Conservation (phyloP, 2,888 invertebrate species). For the Oeneis ivallda region DNA sequence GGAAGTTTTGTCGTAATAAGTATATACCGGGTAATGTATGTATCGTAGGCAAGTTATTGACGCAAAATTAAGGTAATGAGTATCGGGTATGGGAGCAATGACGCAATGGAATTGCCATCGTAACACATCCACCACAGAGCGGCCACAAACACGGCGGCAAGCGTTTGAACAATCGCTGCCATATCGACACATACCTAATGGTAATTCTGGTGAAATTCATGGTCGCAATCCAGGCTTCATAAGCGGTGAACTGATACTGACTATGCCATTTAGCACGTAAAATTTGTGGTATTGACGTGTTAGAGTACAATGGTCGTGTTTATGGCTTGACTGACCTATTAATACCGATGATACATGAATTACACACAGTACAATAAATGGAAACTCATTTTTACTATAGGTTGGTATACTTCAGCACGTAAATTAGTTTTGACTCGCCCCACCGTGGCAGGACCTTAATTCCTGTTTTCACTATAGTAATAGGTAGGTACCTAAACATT, state of each 20-base stretch:
- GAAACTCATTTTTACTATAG: background rate
- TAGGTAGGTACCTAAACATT: no score
- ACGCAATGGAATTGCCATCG: conserved; percentile 60
- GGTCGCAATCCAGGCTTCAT: conserved; percentile 42
- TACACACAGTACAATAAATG: background rate
- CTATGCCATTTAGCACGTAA: conserved; percentile 37
- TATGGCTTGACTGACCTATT: conserved; percentile 13
- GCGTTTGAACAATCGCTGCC: conserved; percentile 64
- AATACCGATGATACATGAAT: conserved; percentile 14
- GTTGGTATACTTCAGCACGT: no score
- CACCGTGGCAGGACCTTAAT: no score
- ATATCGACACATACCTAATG: conserved; percentile 55
- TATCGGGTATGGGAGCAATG: conserved; percentile 45
- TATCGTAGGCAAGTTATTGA: conserved; percentile 32
- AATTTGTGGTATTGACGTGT: conserved; percentile 37
- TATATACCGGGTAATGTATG: conserved; percentile 28
- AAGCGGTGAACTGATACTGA: conserved; percentile 42
- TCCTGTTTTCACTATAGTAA: no score
- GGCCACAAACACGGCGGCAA: conserved; percentile 60
- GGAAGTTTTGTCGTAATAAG: no score
- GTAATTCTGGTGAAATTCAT: conserved; percentile 44
- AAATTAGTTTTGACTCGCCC: background rate
- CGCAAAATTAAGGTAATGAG: conserved; percentile 45
- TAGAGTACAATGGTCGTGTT: conserved; percentile 25
- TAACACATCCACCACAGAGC: conserved; percentile 63